Base-by-base conservation (phyloP, 1,140 invertebrate genomes). In the Camponotus floridanus region DNA sequence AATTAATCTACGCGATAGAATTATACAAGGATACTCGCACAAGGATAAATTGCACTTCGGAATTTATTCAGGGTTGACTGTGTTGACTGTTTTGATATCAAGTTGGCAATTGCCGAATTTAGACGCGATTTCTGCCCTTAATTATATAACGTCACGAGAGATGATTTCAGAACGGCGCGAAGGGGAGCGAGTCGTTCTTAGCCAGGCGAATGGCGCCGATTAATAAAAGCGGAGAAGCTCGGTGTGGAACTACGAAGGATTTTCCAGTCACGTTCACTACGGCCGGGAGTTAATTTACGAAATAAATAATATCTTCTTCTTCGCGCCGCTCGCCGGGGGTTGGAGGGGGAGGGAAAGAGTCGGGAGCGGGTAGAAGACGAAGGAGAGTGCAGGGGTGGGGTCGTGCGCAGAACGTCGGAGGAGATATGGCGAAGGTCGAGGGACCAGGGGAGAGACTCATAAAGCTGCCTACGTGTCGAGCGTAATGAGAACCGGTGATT, bases 221-320 rank as follows among this genome's bases (percentile, higher is more conserved):
- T 91, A 91, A 91, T 91, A 91, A 91, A 91, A 89, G 90, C 87
- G 86, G 73, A 73, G 88, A 90, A 91, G 85, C 86, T 83, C 80
- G 79, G 76, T 76, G 88, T 76, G 76, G 73, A 91, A 76, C 81
- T 73, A 80, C 51, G 62, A 84, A 91, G 76, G 84, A 90, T 91
- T 91, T 91, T 91, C 90, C 80, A 91, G 90, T 91, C 90, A 91
- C 90, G 90, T 91, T 85, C 84, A 86, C 86, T 73, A 76, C 85
- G 79, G 88, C 76, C 85, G 68, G 87, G 91, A 91, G 90, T 95
- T 95, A 95, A 95, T 95, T 95, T 95, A 95, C 94, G 94, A 95
- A 95, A 95, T 95, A 95, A 95, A 95, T 95, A 95, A 95, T 95
- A 95, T 95, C 94, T 94, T 93, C 92, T 94, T 93, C 91, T 94